phyloP scores from a whole-genome alignment of 2,797 vertebrate species.

The Cirrhinus molitorella region DNA sequence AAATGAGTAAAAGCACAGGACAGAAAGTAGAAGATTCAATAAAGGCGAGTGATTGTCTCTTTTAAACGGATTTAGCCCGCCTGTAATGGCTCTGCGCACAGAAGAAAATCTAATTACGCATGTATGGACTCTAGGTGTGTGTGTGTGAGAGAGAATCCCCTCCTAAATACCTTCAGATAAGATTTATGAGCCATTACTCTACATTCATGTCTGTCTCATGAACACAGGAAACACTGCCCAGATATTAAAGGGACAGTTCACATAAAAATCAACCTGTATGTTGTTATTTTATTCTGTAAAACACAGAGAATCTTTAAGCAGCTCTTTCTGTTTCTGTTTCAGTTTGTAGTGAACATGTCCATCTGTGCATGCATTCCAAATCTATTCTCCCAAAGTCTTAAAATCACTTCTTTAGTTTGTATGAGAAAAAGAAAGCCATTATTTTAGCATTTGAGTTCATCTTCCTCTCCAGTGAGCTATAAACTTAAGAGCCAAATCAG shows the following conservation, averaged over 20 bases:
- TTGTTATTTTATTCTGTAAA: background rate
- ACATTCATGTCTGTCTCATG: conserved; percentile 4
- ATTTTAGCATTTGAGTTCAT: no score
- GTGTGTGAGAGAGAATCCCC: background rate
- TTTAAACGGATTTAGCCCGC: conserved; percentile 50
- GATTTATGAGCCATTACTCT: background rate
- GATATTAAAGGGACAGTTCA: background rate
- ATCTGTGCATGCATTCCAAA: background rate
- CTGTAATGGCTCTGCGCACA: conserved; percentile 49
- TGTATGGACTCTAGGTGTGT: conserved; percentile 26
- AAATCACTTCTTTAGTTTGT: no score
- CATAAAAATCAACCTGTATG: background rate
- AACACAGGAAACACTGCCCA: background rate
- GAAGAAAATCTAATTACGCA: conserved; percentile 48
- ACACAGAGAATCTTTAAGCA: background rate
- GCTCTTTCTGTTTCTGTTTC: background rate
- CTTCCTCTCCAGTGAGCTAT: no score
- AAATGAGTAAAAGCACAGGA: conserved; percentile 27
- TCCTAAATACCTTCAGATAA: conserved; percentile 30
- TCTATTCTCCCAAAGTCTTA: background rate
- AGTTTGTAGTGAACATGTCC: background rate
- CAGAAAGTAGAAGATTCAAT: conserved; percentile 50
- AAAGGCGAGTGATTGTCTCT: conserved; percentile 43
- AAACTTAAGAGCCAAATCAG: no score
- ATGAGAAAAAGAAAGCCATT: no score